Base-by-base conservation (phyloP, 2,888 invertebrate genomes). In the Leptura quadrifasciata region DNA sequence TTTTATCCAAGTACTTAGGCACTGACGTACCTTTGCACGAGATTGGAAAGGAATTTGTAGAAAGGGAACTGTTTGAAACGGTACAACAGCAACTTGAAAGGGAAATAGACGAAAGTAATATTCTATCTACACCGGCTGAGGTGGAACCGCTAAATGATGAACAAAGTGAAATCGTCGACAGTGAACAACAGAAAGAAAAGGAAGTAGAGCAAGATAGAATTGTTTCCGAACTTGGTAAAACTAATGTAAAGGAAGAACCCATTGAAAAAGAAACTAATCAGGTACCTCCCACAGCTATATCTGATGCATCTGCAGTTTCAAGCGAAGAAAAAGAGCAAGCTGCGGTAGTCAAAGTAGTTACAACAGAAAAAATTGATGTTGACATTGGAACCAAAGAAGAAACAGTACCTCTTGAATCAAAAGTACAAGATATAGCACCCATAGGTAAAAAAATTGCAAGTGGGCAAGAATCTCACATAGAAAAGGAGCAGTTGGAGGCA, bases 61-160 rank as follows among this genome's bases (percentile, higher is more conserved):
- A 74, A 68, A 65, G 67, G 31, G 71, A 77, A 47, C 12, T 15
- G 5, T 47, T 47, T n/a, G n/a, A 47, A 47, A 47, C n/a, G 0
- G 47, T 47, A 47, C 47, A 47, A 15, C 60, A 60, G n/a, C 60
- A 24, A 17, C 60, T 60, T 24, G 68, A 47, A 54, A 24, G 55
- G 55, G 47, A 20, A 35, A 24, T 68, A 54, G 54, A 54, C 21
- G 63, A 72, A 15, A 57, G 18, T 20, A 2, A 6, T 10, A 5
- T n/a, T 15, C 3, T n/a, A 47, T n/a, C n/a, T n/a, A n/a, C n/a
- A 5, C 5, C n/a, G 1, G 47, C 27, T 15, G 60, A 60, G n/a
- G 9, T 24, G 10, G 21, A 58, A 20, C 18, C 60, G 8, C 2
- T 47, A 9, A 60, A 39, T 20, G n/a, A 35, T 58, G 70, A 60